Evolutionary conservation across 2,113 vertebrate genomes (phyloP).

Genomic region (Chloebia gouldiae): DNA sequence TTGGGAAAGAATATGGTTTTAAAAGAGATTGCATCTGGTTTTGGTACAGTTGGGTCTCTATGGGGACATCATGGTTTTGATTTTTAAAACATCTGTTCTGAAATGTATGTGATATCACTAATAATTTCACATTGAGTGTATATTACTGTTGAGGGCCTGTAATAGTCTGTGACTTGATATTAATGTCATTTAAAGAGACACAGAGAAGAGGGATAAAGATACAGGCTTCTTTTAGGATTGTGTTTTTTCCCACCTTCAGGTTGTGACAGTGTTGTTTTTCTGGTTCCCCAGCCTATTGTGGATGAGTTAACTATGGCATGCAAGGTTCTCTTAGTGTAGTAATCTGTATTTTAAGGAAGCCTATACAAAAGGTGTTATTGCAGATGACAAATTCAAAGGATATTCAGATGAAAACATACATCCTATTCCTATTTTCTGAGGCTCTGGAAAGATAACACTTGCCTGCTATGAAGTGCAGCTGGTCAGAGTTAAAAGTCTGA

Average conservation of each 20-base stretch:
- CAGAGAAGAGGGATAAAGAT: not conserved
- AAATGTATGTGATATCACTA: not conserved
- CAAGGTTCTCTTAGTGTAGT: not conserved
- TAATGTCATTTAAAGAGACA: not conserved
- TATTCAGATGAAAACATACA: not conserved
- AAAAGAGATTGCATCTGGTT: not conserved
- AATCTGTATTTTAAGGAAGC: not conserved
- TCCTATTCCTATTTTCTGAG: not conserved
- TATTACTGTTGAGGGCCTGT: not conserved
- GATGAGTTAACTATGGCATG: not conserved
- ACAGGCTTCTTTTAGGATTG: not conserved
- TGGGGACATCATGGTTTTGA: accelerated
- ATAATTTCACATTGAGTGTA: not conserved
- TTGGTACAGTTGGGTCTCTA: not conserved
- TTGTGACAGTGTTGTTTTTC: not conserved
- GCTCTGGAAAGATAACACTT: not conserved
- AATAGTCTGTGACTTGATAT: not conserved
- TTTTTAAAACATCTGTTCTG: not conserved
- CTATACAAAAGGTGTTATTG: not conserved
- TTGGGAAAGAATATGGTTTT: not conserved
- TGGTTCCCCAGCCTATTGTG: not conserved
- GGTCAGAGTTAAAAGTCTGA: not conserved
- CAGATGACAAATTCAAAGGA: not conserved
- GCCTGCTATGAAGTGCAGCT: not conserved
- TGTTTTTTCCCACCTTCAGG: not conserved